Evolutionary conservation across 1,140 invertebrate genomes (phyloP).

Genomic region (Asobara japonica): DNA sequence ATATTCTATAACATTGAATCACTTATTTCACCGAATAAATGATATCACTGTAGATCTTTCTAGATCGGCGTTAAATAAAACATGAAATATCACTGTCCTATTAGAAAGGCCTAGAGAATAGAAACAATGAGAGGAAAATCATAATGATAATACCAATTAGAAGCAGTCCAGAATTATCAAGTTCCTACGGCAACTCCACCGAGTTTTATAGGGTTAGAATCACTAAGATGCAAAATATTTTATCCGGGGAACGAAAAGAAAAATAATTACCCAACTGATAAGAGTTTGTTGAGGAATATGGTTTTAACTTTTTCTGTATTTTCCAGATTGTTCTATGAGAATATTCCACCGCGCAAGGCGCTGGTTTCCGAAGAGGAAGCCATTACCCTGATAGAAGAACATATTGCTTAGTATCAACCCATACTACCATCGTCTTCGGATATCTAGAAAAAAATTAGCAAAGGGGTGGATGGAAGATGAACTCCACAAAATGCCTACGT

Average conservation of each 20-base stretch:
- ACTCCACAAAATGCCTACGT: conserved; percentile 21
- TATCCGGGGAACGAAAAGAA: too few relatives aligned
- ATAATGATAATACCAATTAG: neutral
- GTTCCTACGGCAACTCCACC: neutral
- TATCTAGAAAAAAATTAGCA: conserved; percentile 16
- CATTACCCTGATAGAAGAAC: neutral
- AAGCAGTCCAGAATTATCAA: neutral
- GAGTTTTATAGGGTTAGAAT: neutral
- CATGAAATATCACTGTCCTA: neutral
- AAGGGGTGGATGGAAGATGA: conserved; percentile 21
- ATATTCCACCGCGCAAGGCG: neutral
- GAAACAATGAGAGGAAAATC: neutral
- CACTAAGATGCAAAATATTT: neutral
- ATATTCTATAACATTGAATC: neutral
- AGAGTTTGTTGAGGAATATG: too few relatives aligned
- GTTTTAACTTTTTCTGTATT: neutral
- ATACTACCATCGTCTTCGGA: conserved; percentile 21
- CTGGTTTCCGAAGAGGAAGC: neutral
- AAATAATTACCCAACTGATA: too few relatives aligned
- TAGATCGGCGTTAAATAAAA: neutral
- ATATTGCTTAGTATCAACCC: neutral
- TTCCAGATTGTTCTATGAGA: neutral
- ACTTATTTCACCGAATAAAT: neutral
- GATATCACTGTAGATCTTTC: neutral
- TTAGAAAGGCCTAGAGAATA: neutral